Base-by-base conservation (phyloP, 2,888 invertebrate genomes). In the Andrena chrysosceles region DNA sequence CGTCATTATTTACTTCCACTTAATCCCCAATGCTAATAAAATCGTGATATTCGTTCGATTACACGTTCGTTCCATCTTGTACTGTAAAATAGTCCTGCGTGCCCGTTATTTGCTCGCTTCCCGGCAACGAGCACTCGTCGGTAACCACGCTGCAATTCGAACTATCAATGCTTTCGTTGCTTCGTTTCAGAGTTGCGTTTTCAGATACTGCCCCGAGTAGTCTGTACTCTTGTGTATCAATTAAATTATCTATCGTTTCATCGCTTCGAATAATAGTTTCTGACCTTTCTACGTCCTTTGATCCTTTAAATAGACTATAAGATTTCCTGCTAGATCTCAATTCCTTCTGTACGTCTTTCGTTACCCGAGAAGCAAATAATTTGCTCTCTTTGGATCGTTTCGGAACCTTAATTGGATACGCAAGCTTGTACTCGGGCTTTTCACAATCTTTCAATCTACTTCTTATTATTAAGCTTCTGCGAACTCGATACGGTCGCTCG, bases 381-480 rank as follows among this genome's bases (percentile, higher is more conserved):
- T 70, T 62, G 5, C 29, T 35, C 10, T 16, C 16, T 13, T 16
- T 35, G 6, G 20, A 7, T n/a, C 64, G 63, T 54, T 82, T 85
- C 4, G 79, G 8, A 26, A 78, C 10, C 2, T 60, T 69, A 2
- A 83, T 69, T 26, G 79, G 86, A 33, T 13, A 13, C 10, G n/a
- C 29, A 33, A 13, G 5, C 1, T 60, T 26, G 6, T 29, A 68
- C 16, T 42, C 26, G 2, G 26, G 26, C 16, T n/a, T 33, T 10
- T 0, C 26, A n/a, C 81, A 67, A 79, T 76, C 77, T 77, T 88
- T 90, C 33, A 84, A 67, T 60, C 89, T 85, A 81, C 91, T 91
- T 42, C 86, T 85, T 81, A 91, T 87, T 49, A 91, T 29, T 23
- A 90, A 74, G 62, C 77, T 89, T 13, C 85, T 85, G 20, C 79